These are phyloP conservation scores for Antechinus flavipes DNA, from an alignment of 2,113 vertebrate species.

Conservation along the genomic window DNA sequence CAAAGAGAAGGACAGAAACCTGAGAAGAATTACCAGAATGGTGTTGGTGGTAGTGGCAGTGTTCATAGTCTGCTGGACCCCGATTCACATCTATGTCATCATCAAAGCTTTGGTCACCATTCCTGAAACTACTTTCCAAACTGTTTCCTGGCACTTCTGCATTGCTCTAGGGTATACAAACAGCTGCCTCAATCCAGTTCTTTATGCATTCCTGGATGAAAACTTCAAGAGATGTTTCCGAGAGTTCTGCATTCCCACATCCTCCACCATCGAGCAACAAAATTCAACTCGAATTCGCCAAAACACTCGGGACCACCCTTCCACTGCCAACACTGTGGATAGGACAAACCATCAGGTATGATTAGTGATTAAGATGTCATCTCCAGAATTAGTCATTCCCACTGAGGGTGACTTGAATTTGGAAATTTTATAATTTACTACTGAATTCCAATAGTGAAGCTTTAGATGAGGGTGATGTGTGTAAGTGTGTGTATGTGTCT, in stretches of 20 bases:
- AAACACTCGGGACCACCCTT: slow-evolving; percentile 90
- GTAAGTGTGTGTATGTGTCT: background rate
- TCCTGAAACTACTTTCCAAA: slow-evolving; percentile 94
- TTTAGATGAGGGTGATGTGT: background rate
- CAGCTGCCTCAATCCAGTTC: slow-evolving; percentile 99
- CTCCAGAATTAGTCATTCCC: slow-evolving; percentile 84
- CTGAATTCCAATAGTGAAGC: slow-evolving; percentile 81
- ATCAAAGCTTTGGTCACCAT: slow-evolving; percentile 95
- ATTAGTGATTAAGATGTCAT: slow-evolving; percentile 94
- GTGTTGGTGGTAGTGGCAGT: slow-evolving; percentile 98
- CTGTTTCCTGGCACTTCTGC: slow-evolving; percentile 99
- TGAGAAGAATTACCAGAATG: slow-evolving; percentile 98
- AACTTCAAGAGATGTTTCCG: slow-evolving; percentile 99
- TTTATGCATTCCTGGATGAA: slow-evolving; percentile 98
- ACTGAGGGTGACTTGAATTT: slow-evolving; percentile 87
- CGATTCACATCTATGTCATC: slow-evolving; percentile 98
- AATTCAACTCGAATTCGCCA: slow-evolving; percentile 92
- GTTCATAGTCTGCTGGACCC: slow-evolving; percentile 99
- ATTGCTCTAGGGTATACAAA: slow-evolving; percentile 98
- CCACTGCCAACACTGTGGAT: slow-evolving; percentile 93
- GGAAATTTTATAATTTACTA: slow-evolving; percentile 88
- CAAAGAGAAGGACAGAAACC: slow-evolving; percentile 98
- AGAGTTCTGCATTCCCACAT: slow-evolving; percentile 96
- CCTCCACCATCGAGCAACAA: slow-evolving; percentile 93
- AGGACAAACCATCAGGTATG: slow-evolving; percentile 97